These are phyloP conservation scores for Callospermophilus lateralis DNA, from an alignment of 2,113 vertebrate genomes.

Conservation along the genomic window DNA sequence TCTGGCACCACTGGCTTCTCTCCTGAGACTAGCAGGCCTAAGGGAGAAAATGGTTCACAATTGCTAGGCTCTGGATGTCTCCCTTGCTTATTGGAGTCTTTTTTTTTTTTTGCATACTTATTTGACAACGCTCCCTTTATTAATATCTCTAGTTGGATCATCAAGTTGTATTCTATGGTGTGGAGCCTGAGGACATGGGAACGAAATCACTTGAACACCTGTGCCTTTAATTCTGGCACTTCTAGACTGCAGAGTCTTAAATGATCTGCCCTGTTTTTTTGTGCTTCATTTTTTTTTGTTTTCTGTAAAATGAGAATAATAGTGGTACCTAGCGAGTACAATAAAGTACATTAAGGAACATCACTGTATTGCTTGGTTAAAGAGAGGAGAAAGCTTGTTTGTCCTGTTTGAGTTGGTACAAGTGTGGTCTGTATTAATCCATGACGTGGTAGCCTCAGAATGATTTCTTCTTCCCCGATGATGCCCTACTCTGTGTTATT, in stretches of 20 bases:
- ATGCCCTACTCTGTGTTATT: not conserved
- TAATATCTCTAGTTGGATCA: not conserved
- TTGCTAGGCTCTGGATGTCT: not conserved
- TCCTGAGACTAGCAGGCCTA: too few species aligned
- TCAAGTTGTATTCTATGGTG: not conserved
- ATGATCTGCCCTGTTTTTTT: not conserved
- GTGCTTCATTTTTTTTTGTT: not conserved
- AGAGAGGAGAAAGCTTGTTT: not conserved
- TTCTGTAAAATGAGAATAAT: not conserved
- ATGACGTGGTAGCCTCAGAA: not conserved
- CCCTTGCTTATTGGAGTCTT: not conserved
- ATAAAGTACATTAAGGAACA: fast-evolving
- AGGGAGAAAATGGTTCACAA: not conserved
- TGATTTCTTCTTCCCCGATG: not conserved
- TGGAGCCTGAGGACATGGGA: not conserved
- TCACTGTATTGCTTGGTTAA: not conserved
- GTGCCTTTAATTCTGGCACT: not conserved
- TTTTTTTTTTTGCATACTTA: not conserved
- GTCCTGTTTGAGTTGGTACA: not conserved
- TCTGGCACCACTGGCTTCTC: not conserved
- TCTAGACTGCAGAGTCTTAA: not conserved
- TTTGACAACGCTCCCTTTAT: not conserved
- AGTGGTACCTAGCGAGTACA: not conserved
- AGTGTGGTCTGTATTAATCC: not conserved
- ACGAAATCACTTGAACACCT: not conserved